phyloP scores from a whole-genome alignment of 2,888 invertebrate genomes.

The Parnassius orleans region DNA sequence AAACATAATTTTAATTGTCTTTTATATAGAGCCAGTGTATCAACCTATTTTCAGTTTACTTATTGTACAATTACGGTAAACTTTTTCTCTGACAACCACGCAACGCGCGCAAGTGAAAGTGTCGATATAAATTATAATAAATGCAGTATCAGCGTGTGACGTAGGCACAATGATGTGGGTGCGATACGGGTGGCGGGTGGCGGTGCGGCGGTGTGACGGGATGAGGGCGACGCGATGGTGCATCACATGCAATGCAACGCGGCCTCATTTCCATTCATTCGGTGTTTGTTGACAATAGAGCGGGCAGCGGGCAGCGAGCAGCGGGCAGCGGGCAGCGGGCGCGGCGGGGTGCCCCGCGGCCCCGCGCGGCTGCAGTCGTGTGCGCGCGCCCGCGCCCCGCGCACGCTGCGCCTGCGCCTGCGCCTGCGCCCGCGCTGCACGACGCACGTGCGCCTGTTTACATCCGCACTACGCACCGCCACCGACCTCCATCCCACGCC shows the following conservation, averaged over 20 bases:
- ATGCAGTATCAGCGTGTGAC: slow-evolving; percentile 25
- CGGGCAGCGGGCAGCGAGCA: slow-evolving; percentile 35
- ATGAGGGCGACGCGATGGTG: slow-evolving; percentile 14
- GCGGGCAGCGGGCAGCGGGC: slow-evolving; percentile 47
- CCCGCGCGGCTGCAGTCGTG: slow-evolving; percentile 51
- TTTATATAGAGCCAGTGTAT: no score
- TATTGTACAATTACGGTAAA: slow-evolving; percentile 27
- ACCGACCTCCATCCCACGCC: slow-evolving; percentile 19
- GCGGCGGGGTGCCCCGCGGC: slow-evolving; percentile 38
- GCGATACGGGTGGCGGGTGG: slow-evolving; percentile 19
- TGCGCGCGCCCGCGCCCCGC: slow-evolving; percentile 58
- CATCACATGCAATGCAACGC: slow-evolving; percentile 26
- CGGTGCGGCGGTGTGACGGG: slow-evolving; percentile 5
- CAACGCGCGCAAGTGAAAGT: slow-evolving; percentile 19
- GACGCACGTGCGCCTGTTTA: slow-evolving; percentile 52
- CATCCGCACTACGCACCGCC: slow-evolving; percentile 32
- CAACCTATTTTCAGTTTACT: not conserved
- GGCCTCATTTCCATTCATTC: slow-evolving; percentile 71
- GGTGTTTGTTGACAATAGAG: slow-evolving; percentile 65
- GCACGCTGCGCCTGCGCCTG: slow-evolving; percentile 41
- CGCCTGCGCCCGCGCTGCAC: slow-evolving; percentile 23
- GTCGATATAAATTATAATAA: slow-evolving; percentile 27
- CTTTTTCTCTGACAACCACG: slow-evolving; percentile 23
- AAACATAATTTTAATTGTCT: no score
- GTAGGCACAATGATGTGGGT: slow-evolving; percentile 24